These are phyloP conservation scores for Apeltes quadracus DNA, from an alignment of 2,113 vertebrate genomes.

Conservation along the genomic window DNA sequence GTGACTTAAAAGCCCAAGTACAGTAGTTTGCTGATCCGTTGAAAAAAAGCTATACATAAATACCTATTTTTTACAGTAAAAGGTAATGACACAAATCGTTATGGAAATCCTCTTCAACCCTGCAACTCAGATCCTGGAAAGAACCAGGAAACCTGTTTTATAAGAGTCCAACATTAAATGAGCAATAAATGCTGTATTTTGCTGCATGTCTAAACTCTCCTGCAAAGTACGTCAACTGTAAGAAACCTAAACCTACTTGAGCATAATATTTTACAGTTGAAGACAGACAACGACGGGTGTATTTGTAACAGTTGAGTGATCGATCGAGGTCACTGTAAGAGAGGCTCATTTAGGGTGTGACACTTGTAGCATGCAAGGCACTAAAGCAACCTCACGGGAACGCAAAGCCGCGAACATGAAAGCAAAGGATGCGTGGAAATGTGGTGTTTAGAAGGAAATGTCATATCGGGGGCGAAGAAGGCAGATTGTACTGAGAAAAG, in stretches of 20 bases:
- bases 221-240: background rate
- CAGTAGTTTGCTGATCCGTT: background rate
- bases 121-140: background rate
- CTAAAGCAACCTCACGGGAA: background rate
- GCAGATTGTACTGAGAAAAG: conserved; percentile 17
- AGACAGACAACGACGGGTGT: background rate
- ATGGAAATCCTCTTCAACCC: background rate
- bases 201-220: background rate
- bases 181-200: conserved; percentile 2
- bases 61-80: too few relatives aligned
- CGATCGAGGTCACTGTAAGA: conserved; percentile 6
- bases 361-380: background rate
- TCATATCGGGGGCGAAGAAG: conserved; percentile 3
- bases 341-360: background rate
- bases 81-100: conserved; percentile 1
- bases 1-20: background rate
- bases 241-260: background rate
- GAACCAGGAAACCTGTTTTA: conserved; percentile 5
- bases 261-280: background rate
- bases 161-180: conserved; percentile 1
- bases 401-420: background rate
- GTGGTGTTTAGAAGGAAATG: background rate
- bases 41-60: too few relatives aligned
- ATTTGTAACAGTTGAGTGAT: conserved; percentile 4
- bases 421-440: conserved; percentile 22